Conservation (phyloP, 2,888 invertebrate species). For the Ypsolopha scabrella region DNA sequence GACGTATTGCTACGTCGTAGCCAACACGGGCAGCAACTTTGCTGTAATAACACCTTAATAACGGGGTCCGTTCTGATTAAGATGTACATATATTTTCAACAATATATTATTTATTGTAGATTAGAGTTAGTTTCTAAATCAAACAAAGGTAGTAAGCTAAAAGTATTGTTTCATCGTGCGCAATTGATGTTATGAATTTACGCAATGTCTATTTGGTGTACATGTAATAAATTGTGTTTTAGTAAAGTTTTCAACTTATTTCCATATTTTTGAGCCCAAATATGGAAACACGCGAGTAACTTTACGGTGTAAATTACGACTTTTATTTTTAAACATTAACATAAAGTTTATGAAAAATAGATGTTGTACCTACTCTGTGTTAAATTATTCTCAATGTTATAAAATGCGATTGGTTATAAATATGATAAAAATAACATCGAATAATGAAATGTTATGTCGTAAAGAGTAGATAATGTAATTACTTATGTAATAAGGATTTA, state of each 20-base stretch:
- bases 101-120: no score
- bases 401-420: no score
- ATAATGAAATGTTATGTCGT: no score
- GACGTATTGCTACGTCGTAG: no score
- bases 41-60: background rate
- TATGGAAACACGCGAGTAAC: slow-evolving; percentile 16
- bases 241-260: slow-evolving; percentile 10
- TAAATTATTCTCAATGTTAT: no score
- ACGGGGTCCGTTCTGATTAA: background rate
- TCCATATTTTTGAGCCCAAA: slow-evolving; percentile 26
- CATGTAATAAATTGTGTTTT: slow-evolving; percentile 1
- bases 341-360: background rate
- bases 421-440: no score
- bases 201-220: slow-evolving; percentile 5
- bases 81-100: background rate
- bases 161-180: no score
- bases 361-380: background rate
- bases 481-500: no score
- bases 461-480: no score
- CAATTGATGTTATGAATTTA: background rate
- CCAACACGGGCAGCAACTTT: no score
- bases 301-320: background rate
- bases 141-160: no score
- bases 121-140: no score
- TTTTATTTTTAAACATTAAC: background rate